Percentiles rank a stretch among this genome's conserved stretches.
Conservation (phyloP, 1,140 invertebrate species). For the Teleopsis dalmanni region DNA sequence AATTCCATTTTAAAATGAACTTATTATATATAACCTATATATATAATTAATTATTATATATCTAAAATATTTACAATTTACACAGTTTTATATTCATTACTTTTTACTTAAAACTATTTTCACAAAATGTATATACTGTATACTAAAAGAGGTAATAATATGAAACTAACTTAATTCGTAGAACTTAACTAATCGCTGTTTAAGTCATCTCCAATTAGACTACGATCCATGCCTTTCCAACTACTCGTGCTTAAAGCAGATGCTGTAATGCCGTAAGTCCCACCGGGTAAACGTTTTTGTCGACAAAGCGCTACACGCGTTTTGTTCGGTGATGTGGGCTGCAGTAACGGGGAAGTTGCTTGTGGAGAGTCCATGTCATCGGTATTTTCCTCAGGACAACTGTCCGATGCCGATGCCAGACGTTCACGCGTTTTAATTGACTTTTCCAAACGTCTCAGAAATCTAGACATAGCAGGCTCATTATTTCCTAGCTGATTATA, state of each 20-base stretch:
- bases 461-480: conserved; percentile 6
- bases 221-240: conserved; percentile 17
- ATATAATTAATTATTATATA: too few species aligned
- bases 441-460: conserved; percentile 18
- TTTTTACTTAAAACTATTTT: conserved; percentile 2
- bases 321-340: conserved; percentile 13
- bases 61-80: neutral
- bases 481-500: neutral
- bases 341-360: conserved; percentile 17
- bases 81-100: neutral
- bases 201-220: conserved; percentile 15
- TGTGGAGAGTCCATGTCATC: conserved; percentile 19
- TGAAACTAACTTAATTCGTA: neutral
- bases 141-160: too few species aligned
- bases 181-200: conserved; percentile 15
- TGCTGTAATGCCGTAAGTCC: conserved; percentile 13
- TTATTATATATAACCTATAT: too few species aligned
- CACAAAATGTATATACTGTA: neutral
- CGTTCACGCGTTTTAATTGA: conserved; percentile 19
- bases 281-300: conserved; percentile 15
- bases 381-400: conserved; percentile 18
- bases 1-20: too few species aligned
- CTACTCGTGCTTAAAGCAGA: conserved; percentile 7
- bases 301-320: conserved; percentile 14
- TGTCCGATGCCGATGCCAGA: conserved; percentile 18